Conservation (phyloP, 2,888 invertebrate species). For the Zaprionus obscuricornis region DNA sequence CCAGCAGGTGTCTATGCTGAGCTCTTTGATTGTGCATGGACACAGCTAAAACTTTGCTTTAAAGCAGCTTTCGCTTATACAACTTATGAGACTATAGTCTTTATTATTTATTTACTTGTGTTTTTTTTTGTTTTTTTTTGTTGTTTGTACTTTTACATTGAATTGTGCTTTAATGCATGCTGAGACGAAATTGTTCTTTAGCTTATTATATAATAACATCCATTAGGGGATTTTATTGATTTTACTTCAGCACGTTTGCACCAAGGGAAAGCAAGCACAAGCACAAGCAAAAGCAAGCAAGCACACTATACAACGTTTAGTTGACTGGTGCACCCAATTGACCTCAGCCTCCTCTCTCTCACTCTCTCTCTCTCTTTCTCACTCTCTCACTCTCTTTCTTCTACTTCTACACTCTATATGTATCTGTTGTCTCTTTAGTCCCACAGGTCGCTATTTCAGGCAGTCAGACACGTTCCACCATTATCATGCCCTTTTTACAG, state of each 20-base stretch:
- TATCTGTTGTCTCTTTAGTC: conserved; percentile 9
- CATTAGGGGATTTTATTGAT: conserved; percentile 77
- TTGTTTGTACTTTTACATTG: conserved; percentile 50
- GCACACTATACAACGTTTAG: conserved; percentile 32
- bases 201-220: conserved; percentile 78
- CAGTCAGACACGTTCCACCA: conserved; percentile 64
- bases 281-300: no score
- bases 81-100: no score
- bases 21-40: background rate
- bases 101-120: conserved; percentile 9
- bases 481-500: conserved; percentile 73
- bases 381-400: background rate
- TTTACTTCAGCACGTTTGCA: conserved; percentile 67
- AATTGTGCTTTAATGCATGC: conserved; percentile 59
- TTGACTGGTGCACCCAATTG: conserved; percentile 40
- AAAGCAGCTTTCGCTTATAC: no score
- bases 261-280: no score
- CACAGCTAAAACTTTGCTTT: conserved; percentile 8
- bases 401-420: no score
- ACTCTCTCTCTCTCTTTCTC: background rate
- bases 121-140: conserved; percentile 9
- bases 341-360: conserved; percentile 5
- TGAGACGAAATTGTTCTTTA: conserved; percentile 63
- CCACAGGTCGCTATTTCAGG: conserved; percentile 46
- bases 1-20: background rate